phyloP scores from a whole-genome alignment of 2,888 invertebrate species.

The Chloroclysta siterata region DNA sequence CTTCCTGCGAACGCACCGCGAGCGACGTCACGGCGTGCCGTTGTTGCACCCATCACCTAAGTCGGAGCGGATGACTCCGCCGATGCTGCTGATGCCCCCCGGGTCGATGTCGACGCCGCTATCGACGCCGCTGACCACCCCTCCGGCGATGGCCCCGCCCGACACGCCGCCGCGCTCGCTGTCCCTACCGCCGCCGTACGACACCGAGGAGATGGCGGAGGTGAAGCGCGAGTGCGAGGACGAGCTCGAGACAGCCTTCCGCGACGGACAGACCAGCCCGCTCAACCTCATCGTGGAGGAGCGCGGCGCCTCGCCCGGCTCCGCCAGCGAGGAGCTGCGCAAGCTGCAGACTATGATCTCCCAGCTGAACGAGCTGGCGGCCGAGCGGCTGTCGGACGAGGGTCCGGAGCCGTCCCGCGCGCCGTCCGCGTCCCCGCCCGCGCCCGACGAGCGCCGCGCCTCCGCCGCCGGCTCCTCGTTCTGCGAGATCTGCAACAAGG shows the following conservation, averaged over 20 bases:
- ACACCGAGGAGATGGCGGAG: conserved; percentile 67
- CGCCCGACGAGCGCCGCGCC: conserved; percentile 80
- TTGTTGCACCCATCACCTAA: conserved; percentile 65
- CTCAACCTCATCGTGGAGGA: conserved; percentile 91
- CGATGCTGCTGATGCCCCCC: conserved; percentile 22
- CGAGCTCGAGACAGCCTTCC: conserved; percentile 73
- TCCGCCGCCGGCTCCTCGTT: conserved; percentile 91
- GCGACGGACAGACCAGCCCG: conserved; percentile 89
- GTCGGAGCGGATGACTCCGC: conserved; percentile 71
- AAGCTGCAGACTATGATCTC: conserved; percentile 96
- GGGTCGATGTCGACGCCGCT: conserved; percentile 82
- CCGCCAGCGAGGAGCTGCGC: conserved; percentile 93
- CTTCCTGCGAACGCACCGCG: conserved; percentile 95
- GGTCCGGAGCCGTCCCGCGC: conserved; percentile 63
- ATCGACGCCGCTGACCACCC: conserved; percentile 83
- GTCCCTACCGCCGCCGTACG: conserved; percentile 67
- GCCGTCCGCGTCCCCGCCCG: conserved; percentile 71
- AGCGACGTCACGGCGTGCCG: conserved; percentile 95
- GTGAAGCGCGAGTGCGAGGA: conserved; percentile 84
- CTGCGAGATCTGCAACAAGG: conserved; percentile 99
- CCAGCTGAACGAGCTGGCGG: conserved; percentile 93
- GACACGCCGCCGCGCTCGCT: conserved; percentile 83
- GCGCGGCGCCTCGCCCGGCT: conserved; percentile 84
- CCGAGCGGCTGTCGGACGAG: conserved; percentile 75
- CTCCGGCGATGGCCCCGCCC: conserved; percentile 88